A percentile compares a stretch with the other conserved stretches of the same genome.
Conservation (phyloP, 2,888 invertebrate genomes). For the Pristionchus japonicus region DNA sequence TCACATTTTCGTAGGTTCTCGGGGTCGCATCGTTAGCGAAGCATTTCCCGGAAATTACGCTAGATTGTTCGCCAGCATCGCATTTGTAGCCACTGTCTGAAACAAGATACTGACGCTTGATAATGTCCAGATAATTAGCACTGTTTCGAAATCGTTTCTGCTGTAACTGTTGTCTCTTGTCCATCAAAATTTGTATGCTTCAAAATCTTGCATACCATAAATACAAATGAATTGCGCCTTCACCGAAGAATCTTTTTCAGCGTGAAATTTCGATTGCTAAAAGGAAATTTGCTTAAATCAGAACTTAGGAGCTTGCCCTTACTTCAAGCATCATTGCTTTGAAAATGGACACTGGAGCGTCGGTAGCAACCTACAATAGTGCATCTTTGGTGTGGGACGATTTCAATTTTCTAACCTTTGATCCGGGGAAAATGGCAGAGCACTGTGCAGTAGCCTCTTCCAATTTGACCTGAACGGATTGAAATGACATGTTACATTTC, state of each 20-base stretch:
- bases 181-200: too few species aligned
- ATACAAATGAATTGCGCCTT: background rate
- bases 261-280: background rate
- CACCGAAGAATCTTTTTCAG: background rate
- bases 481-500: background rate
- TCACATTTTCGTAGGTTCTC: background rate
- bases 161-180: too few species aligned
- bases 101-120: too few species aligned
- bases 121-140: too few species aligned
- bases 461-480: background rate
- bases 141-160: too few species aligned
- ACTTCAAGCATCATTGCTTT: background rate
- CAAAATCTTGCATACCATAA: background rate
- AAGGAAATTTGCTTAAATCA: background rate
- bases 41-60: background rate
- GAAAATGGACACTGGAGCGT: background rate
- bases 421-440: background rate
- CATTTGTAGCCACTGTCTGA: background rate
- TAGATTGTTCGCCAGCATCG: background rate
- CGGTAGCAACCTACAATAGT: background rate
- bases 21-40: background rate
- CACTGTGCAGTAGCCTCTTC: background rate
- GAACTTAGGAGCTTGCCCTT: background rate
- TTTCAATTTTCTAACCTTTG: background rate
- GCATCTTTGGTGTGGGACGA: too few species aligned